These are phyloP conservation scores for Drosophila sp. DNA, from an alignment of 1,140 invertebrate species.

Conservation along the genomic window DNA sequence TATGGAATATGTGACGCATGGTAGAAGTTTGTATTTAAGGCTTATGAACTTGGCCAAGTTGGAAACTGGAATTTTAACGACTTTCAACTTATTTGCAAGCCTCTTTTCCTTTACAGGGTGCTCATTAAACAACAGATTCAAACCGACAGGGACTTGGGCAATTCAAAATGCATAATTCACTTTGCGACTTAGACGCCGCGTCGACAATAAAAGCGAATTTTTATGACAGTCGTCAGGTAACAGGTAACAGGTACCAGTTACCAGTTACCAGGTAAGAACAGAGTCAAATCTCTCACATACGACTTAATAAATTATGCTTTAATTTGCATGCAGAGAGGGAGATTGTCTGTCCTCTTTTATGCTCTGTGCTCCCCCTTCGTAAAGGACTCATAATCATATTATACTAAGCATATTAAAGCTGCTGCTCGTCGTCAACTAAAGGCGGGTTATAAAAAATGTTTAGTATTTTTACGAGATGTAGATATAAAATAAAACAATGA, in stretches of 20 bases:
- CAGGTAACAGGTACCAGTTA: slow-evolving; percentile 12
- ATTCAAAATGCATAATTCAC: slow-evolving; percentile 61
- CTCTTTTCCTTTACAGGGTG: not conserved
- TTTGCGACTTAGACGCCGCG: slow-evolving; percentile 39
- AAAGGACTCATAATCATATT: slow-evolving; percentile 63
- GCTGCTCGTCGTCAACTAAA: slow-evolving; percentile 46
- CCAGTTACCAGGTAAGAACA: slow-evolving; percentile 10
- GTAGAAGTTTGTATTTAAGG: slow-evolving; percentile 23
- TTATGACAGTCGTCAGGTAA: slow-evolving; percentile 60
- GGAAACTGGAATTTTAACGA: not conserved
- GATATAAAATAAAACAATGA: not conserved
- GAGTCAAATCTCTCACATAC: slow-evolving; percentile 26
- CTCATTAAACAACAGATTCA: slow-evolving; percentile 1
- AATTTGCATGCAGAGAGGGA: slow-evolving; percentile 68
- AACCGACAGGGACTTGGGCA: slow-evolving; percentile 8
- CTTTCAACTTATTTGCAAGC: slow-evolving; percentile 12
- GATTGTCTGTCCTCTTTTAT: slow-evolving; percentile 5
- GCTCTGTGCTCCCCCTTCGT: not conserved
- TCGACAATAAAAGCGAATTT: slow-evolving; percentile 59
- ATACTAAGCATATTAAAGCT: slow-evolving; percentile 71
- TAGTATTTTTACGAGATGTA: slow-evolving; percentile 33
- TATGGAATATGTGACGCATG: slow-evolving; percentile 42
- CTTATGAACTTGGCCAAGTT: slow-evolving; percentile 21
- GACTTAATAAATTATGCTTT: slow-evolving; percentile 64
- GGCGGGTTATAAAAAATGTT: slow-evolving; percentile 56